A percentile compares a stretch with the other conserved stretches of the same genome.
These are phyloP conservation scores for Reticulitermes speratus DNA, from an alignment of 1,140 invertebrate genomes.

Conservation along the genomic window DNA sequence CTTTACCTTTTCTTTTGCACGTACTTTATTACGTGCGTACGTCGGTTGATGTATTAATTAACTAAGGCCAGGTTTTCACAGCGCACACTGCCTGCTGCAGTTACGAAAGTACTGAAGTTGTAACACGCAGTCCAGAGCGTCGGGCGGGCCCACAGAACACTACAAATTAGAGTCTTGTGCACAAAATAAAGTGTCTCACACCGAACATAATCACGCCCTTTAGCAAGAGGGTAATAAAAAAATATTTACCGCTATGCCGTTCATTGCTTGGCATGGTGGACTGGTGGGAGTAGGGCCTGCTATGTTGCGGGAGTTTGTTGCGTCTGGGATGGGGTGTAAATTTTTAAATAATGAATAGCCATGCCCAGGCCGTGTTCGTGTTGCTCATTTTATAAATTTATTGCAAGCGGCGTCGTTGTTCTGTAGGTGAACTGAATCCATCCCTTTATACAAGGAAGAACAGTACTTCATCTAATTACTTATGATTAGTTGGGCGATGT, in stretches of 20 bases:
- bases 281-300: not conserved
- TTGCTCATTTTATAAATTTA: conserved; percentile 9
- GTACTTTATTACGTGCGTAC: too few relatives aligned
- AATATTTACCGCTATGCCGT: not conserved
- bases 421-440: not conserved
- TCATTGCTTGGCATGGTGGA: not conserved
- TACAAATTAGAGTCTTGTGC: not conserved
- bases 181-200: not conserved
- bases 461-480: conserved; percentile 8
- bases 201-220: not conserved
- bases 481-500: not conserved
- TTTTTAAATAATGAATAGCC: conserved; percentile 18
- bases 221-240: not conserved
- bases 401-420: not conserved
- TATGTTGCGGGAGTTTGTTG: not conserved
- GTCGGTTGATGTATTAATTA: too few relatives aligned
- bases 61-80: too few relatives aligned
- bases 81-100: too few relatives aligned
- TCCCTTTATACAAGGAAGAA: not conserved
- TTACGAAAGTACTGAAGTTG: too few relatives aligned
- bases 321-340: not conserved
- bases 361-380: not conserved
- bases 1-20: too few relatives aligned
- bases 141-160: not conserved
- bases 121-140: too few relatives aligned